These are phyloP conservation scores for Bambusicola thoracicus DNA, from an alignment of 2,113 vertebrate species.

Conservation along the genomic window DNA sequence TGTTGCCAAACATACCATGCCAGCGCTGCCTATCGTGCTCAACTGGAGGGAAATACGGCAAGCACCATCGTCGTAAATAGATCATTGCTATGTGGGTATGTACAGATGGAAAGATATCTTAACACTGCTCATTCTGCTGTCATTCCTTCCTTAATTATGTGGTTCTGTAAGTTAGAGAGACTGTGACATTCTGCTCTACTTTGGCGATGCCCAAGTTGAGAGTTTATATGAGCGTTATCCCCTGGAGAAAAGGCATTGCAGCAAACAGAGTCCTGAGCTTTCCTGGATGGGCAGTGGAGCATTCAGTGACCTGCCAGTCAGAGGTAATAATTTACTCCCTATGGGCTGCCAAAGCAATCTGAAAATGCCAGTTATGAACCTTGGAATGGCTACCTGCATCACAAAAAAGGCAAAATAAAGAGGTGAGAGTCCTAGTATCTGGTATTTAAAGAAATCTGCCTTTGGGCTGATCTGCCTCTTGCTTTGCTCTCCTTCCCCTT, in stretches of 20 bases:
- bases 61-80: neutral
- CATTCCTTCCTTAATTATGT: neutral
- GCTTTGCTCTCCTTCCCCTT: neutral
- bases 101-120: neutral
- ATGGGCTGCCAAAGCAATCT: neutral
- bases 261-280: neutral
- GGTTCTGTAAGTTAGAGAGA: neutral
- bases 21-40: neutral
- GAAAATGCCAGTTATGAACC: neutral
- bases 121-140: neutral
- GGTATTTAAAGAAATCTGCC: neutral
- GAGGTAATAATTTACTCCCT: neutral
- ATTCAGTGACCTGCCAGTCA: neutral
- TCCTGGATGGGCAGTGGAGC: neutral
- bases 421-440: neutral
- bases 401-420: neutral
- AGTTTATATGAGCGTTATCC: neutral
- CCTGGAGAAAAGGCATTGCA: neutral
- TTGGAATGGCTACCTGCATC: neutral
- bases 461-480: neutral
- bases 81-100: neutral
- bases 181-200: neutral
- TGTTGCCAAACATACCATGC: conserved; percentile 40
- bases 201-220: neutral
- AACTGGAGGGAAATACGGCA: neutral